Evolutionary conservation across 2,888 invertebrate species (phyloP).

Genomic region (Idaea biselata): DNA sequence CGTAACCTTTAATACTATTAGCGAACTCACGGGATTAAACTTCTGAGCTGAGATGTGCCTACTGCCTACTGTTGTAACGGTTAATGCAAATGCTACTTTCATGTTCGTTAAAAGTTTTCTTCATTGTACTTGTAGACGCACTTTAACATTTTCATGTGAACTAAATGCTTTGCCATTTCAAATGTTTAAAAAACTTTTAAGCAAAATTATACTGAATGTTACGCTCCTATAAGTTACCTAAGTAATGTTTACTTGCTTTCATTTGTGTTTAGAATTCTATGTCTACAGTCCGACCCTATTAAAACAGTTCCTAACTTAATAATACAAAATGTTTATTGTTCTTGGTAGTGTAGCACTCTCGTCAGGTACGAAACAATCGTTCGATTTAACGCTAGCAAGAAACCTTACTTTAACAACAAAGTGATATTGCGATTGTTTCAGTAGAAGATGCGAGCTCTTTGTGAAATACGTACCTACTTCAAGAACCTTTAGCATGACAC

Average conservation of each 20-base stretch:
- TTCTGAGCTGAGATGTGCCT: slow-evolving; percentile 7
- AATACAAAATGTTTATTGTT: not conserved
- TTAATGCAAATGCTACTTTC: not conserved
- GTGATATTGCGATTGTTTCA: slow-evolving; percentile 31
- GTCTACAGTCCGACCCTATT: not conserved
- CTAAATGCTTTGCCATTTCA: not conserved
- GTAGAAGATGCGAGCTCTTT: slow-evolving; percentile 25
- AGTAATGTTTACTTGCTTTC: not conserved
- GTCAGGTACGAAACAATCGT: slow-evolving; percentile 4
- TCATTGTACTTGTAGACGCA: not conserved
- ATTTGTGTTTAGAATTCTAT: too few relatives aligned
- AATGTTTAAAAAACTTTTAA: not conserved
- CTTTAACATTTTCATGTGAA: not conserved
- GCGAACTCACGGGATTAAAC: slow-evolving; percentile 13
- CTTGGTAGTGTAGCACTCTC: not conserved
- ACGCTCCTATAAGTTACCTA: too few relatives aligned
- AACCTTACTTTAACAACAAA: slow-evolving; percentile 21
- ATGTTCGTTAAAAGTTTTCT: not conserved
- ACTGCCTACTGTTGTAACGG: not conserved
- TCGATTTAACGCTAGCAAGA: slow-evolving; percentile 15
- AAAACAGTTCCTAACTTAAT: not conserved
- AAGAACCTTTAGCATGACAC: slow-evolving; percentile 17
- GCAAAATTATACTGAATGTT: not conserved
- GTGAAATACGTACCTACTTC: slow-evolving; percentile 22
- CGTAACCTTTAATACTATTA: slow-evolving; percentile 11